Evolutionary conservation across 2,888 invertebrate species (phyloP), one percentile per base, ranked within the genome.

Genomic region (Noctua janthina): DNA sequence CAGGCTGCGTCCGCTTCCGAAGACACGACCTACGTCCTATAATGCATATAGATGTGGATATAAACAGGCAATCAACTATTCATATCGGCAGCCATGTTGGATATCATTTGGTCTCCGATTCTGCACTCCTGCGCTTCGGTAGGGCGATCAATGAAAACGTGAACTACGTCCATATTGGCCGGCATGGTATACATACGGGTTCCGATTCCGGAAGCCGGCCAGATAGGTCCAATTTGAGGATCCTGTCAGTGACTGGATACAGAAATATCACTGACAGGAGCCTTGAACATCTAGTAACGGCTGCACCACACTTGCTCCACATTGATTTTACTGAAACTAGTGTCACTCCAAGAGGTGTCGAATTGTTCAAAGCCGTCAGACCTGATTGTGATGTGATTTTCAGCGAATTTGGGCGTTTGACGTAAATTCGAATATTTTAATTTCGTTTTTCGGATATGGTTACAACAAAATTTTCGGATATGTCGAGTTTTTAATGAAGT

Each of bases 301-400:
- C 98, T 0, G 97, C 98, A 0, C 97, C 98, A 0, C 92, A 96
- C 78, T 92, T 98, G 23, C 92, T 95, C 13, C 94, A 94, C 46
- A 92, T 98, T 0, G 98, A 98, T 93, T 97, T 98, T 1, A 97
- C 97, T 0, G 97, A 97, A 0, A 98, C 98, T 0, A 95, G 96
- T 1, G 98, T 98, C 0, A 98, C 98, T 0, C 92, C 93, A 11
- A 90, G 94, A 0, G 98, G 98, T 0, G 96, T 98, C 0, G 95
- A 97, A n/a, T 93, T 94, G 0, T 98, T 98, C 85, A 97, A 97
- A 73, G 94, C 94, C 0, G 90, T 96, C 0, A 96, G 98, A 79
- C 98, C 98, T 0, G 97, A 98, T 54, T 98, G 98, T 86, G 94
- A 97, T 72, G 95, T 98, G 0, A 76, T 86, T 1, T 93, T 86